Conservation (phyloP, 2,113 vertebrate genomes). For the Neogobius melanostomus region DNA sequence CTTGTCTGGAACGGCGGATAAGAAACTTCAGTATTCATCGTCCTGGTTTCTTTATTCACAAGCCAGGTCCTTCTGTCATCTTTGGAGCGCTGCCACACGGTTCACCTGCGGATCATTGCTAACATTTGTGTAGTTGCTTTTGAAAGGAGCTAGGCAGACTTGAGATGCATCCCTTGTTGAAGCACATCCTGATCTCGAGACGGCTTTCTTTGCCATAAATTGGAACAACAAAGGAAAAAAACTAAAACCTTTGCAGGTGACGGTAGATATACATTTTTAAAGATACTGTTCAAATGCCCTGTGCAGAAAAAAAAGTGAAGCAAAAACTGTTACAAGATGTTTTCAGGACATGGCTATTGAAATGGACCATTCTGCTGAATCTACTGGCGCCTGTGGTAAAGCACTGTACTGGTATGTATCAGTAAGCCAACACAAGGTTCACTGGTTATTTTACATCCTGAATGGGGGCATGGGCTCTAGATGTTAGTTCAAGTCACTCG, state of each 20-base stretch:
- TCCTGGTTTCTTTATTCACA: constrained; percentile 1
- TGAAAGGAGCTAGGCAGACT: constrained; percentile 47
- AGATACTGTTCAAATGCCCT: constrained; percentile 31
- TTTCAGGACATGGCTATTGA: neutral
- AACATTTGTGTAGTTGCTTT: constrained; percentile 36
- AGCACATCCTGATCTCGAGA: constrained; percentile 21
- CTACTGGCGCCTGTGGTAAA: constrained; percentile 37
- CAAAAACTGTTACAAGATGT: constrained; percentile 44
- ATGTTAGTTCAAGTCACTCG: neutral
- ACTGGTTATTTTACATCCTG: neutral
- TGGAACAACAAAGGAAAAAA: constrained; percentile 39
- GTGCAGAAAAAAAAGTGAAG: constrained; percentile 33
- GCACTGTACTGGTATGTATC: constrained; percentile 43
- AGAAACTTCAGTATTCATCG: constrained; percentile 15
- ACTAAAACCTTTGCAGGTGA: constrained; percentile 27
- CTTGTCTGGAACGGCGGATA: constrained; percentile 21
- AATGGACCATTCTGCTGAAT: constrained; percentile 9
- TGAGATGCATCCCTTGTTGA: constrained; percentile 14
- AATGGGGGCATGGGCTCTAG: neutral
- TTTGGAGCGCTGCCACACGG: constrained; percentile 15
- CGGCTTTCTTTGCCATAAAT: constrained; percentile 32
- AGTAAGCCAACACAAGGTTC: neutral
- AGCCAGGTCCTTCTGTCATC: constrained; percentile 16
- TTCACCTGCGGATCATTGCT: constrained; percentile 40
- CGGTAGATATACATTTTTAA: constrained; percentile 36